Conservation (phyloP, 2,113 vertebrate genomes). For the Gopherus flavomarginatus region DNA sequence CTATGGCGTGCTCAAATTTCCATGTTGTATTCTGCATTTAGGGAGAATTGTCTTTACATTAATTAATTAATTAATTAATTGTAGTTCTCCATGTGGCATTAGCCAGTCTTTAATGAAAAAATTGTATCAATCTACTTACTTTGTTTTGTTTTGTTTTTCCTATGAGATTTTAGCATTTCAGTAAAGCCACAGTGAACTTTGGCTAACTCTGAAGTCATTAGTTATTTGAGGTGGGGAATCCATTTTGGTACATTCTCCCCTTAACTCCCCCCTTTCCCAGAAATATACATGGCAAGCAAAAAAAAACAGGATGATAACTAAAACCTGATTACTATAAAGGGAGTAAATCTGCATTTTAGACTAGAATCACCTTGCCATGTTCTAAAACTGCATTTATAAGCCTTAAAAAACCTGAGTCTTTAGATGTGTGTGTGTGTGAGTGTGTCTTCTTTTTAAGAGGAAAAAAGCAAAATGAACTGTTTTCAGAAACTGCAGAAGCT, state of each 20-base stretch:
- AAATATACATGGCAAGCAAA: background rate
- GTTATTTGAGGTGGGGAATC: background rate
- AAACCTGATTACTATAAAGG: background rate
- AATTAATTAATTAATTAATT: background rate
- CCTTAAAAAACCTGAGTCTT: background rate
- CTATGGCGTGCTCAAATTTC: conserved; percentile 1
- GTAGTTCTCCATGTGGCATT: background rate
- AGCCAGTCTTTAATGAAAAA: conserved; percentile 56
- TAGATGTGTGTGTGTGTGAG: background rate
- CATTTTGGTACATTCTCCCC: background rate
- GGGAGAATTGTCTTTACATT: conserved; percentile 12
- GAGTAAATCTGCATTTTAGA: background rate
- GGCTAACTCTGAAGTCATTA: conserved; percentile 35
- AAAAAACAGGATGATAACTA: background rate
- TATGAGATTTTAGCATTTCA: conserved; percentile 29
- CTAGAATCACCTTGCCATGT: background rate
- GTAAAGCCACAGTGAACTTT: conserved; percentile 50
- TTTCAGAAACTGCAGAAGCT: conserved; percentile 54
- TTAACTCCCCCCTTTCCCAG: background rate
- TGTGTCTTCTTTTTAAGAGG: background rate
- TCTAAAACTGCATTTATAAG: background rate
- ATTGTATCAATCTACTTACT: conserved; percentile 33
- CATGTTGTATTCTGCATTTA: conserved; percentile 11
- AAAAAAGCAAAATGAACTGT: background rate
- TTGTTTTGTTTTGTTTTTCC: conserved; percentile 17